Conservation (phyloP, 2,797 vertebrate species). For the Limnodromus scolopaceus region DNA sequence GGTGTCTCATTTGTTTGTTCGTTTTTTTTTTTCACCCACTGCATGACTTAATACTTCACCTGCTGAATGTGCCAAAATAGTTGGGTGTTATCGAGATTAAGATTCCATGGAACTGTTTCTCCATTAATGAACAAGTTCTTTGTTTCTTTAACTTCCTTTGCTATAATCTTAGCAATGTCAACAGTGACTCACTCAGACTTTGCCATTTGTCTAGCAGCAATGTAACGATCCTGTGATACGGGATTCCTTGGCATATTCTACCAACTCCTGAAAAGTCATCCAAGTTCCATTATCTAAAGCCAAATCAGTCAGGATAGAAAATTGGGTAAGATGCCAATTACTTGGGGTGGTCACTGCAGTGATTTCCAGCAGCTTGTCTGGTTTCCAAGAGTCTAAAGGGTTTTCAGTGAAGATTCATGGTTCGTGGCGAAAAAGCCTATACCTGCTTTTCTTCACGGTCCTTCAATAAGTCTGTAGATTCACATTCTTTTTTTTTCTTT, state of each 20-base stretch:
- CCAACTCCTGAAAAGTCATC: background rate
- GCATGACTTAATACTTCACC: background rate
- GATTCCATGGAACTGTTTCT: background rate
- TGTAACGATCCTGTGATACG: background rate
- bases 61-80: background rate
- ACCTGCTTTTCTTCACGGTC: background rate
- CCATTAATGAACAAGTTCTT: background rate
- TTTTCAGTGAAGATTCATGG: background rate
- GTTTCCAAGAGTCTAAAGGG: background rate
- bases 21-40: fast-evolving
- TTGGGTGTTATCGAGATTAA: background rate
- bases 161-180: background rate
- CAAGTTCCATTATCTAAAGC: background rate
- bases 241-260: background rate
- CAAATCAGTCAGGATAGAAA: background rate
- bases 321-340: background rate
- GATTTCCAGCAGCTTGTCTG: background rate
- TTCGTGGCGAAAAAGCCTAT: background rate
- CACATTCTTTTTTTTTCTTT: background rate
- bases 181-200: background rate
- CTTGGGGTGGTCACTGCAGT: background rate
- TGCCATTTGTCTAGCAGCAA: background rate
- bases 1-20: background rate
- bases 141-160: background rate
- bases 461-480: background rate